phyloP scores from a whole-genome alignment of 2,797 vertebrate genomes.

The Takifugu rubripes region DNA sequence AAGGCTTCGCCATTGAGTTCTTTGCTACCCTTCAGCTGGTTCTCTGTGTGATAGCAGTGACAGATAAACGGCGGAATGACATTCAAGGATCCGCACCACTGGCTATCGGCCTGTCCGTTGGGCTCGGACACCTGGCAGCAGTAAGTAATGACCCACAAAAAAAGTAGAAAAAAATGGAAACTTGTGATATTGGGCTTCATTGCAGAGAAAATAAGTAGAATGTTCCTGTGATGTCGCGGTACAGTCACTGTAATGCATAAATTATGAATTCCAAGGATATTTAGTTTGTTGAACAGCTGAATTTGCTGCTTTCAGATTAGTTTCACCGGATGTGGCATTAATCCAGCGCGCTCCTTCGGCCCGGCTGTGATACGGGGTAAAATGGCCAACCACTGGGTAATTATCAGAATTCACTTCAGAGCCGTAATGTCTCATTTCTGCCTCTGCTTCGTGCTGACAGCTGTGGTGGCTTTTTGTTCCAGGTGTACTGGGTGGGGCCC shows the following conservation, averaged over 20 bases:
- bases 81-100: conserved; percentile 80
- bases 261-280: neutral
- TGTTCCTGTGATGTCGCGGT: no score
- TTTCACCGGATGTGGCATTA: conserved; percentile 38
- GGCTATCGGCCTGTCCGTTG: conserved; percentile 84
- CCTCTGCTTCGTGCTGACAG: neutral
- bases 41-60: conserved; percentile 84
- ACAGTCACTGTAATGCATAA: no score
- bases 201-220: neutral
- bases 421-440: neutral
- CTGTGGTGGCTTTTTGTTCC: conserved; percentile 36
- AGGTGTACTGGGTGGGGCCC: conserved; percentile 88
- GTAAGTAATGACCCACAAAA: conserved; percentile 3
- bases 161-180: neutral
- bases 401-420: neutral
- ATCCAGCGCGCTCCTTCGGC: conserved; percentile 30
- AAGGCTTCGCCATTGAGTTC: conserved; percentile 83
- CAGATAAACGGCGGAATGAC: conserved; percentile 80
- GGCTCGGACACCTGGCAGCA: conserved; percentile 30
- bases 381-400: conserved; percentile 27
- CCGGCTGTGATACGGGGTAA: conserved; percentile 18
- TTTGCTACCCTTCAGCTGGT: conserved; percentile 87
- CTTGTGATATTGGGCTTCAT: no score
- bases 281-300: neutral
- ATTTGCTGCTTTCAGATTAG: conserved; percentile 19